phyloP scores from a whole-genome alignment of 2,888 invertebrate genomes.

The Anagyrus pseudococci region DNA sequence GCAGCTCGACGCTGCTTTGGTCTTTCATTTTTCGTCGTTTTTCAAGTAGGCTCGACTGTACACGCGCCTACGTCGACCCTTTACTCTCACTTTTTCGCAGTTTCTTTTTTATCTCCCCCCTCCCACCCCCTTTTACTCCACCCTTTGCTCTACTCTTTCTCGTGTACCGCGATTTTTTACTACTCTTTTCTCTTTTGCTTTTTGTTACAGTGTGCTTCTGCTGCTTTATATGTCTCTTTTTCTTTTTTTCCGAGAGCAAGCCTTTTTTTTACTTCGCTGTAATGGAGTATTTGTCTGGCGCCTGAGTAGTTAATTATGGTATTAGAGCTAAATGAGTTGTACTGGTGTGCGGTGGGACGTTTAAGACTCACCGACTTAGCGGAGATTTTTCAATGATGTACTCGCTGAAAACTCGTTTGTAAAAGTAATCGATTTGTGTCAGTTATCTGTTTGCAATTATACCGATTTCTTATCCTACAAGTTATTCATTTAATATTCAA shows the following conservation, averaged over 20 bases:
- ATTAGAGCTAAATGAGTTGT: neutral
- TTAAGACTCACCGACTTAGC: too few relatives aligned
- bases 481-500: too few relatives aligned
- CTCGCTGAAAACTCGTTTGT: too few relatives aligned
- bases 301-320: constrained; percentile 5
- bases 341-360: too few relatives aligned
- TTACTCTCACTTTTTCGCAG: constrained; percentile 2
- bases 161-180: neutral
- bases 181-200: neutral
- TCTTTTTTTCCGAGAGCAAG: too few relatives aligned
- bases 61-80: too few relatives aligned
- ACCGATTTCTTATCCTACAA: too few relatives aligned
- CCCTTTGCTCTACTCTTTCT: neutral
- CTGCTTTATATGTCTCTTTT: neutral
- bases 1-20: neutral
- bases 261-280: neutral
- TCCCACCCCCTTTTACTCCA: neutral
- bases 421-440: too few relatives aligned
- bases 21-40: neutral
- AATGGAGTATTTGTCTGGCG: neutral
- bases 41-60: too few relatives aligned
- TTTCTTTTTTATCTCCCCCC: neutral
- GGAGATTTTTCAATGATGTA: too few relatives aligned
- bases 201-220: neutral
- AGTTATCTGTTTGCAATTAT: too few relatives aligned